phyloP scores from a whole-genome alignment of 2,888 invertebrate genomes.

The Heliconius aoede region DNA sequence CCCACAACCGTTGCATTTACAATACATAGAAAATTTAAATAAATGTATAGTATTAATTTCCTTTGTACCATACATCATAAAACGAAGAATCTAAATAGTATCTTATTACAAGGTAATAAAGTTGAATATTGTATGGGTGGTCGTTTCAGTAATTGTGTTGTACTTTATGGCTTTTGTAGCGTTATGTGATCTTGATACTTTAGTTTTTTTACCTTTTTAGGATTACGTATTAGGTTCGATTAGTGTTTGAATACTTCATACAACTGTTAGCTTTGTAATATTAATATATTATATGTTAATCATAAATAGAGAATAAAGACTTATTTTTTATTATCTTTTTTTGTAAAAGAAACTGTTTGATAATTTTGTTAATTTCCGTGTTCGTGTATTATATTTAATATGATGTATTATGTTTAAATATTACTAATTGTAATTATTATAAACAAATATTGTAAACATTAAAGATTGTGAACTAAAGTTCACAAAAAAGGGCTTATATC shows the following conservation, averaged over 20 bases:
- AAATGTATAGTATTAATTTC: constrained; percentile 45
- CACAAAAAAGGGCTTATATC: neutral
- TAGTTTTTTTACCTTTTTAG: constrained; percentile 1
- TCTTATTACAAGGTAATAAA: constrained; percentile 59
- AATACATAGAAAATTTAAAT: neutral
- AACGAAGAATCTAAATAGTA: constrained; percentile 53
- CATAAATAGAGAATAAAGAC: neutral
- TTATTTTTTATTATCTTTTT: neutral
- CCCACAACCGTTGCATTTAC: no score
- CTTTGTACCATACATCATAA: constrained; percentile 68
- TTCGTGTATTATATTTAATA: no score
- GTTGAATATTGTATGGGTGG: constrained; percentile 58
- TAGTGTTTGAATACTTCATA: neutral
- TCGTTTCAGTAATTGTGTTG: constrained; percentile 72
- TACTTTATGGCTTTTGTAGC: constrained; percentile 75
- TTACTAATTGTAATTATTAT: no score
- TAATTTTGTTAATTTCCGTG: no score
- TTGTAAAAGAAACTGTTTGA: no score
- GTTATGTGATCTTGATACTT: constrained; percentile 62
- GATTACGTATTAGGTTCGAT: neutral
- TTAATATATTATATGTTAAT: no score
- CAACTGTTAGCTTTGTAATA: neutral
- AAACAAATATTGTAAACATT: no score
- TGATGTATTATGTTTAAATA: no score
- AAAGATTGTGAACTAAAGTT: no score